Conservation (phyloP, 2,888 invertebrate genomes). For the Calameuta filiformis region DNA sequence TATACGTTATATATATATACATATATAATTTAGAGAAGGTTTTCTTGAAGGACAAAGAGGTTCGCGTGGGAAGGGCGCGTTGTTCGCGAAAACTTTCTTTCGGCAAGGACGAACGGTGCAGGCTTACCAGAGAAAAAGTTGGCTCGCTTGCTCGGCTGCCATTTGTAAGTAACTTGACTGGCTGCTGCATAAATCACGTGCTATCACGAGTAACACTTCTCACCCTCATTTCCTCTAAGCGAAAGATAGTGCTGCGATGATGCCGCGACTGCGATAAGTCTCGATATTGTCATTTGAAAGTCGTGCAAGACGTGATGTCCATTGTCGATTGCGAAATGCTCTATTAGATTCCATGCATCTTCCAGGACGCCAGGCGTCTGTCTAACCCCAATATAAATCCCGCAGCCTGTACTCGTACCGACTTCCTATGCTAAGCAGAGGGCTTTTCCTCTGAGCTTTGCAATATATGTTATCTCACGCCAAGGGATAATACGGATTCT, state of each 20-base stretch:
- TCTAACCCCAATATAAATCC: neutral
- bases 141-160: neutral
- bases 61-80: neutral
- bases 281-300: neutral
- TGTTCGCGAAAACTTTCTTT: neutral
- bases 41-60: neutral
- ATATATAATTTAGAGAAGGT: neutral
- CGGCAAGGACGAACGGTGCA: neutral
- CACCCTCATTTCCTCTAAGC: neutral
- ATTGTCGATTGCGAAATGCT: neutral
- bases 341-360: neutral
- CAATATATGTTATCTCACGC: neutral
- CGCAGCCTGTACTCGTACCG: neutral
- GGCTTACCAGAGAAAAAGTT: constrained; percentile 4
- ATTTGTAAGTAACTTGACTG: constrained; percentile 18
- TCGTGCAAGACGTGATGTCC: neutral
- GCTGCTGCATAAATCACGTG: constrained; percentile 22
- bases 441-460: neutral
- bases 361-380: neutral
- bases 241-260: neutral
- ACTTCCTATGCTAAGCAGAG: neutral
- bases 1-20: neutral
- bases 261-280: neutral
- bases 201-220: constrained; percentile 13
- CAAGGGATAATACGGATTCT: constrained; percentile 1